Evolutionary conservation across 2,113 vertebrate genomes (phyloP).

Genomic region (Leptocoma aspasia): DNA sequence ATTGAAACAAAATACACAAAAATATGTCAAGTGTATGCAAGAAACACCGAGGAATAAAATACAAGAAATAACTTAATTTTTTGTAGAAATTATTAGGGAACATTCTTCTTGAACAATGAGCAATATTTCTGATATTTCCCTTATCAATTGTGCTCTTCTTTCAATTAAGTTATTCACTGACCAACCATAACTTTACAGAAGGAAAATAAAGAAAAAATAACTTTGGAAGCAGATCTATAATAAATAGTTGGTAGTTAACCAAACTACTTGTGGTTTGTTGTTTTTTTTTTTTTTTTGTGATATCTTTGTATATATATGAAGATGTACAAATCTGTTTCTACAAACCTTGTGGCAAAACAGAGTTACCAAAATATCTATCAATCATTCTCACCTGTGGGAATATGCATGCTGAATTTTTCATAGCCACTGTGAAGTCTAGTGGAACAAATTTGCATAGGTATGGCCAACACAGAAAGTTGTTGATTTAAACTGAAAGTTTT

Average conservation of each 20-base stretch:
- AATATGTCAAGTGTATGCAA: background rate
- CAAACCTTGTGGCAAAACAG: background rate
- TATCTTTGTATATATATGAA: background rate
- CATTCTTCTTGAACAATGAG: background rate
- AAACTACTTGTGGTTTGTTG: background rate
- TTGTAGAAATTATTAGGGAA: background rate
- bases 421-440: background rate
- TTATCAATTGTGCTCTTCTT: background rate
- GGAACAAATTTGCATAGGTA: background rate
- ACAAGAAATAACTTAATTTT: background rate
- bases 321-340: background rate
- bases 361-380: background rate
- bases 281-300: background rate
- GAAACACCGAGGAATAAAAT: background rate
- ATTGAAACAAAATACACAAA: constrained; percentile 17
- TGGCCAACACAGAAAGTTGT: background rate
- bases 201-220: background rate
- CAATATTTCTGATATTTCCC: background rate
- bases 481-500: background rate
- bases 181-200: background rate
- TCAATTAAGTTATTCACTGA: background rate
- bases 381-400: background rate
- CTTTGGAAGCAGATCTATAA: background rate
- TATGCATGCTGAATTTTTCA: background rate
- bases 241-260: background rate